Evolutionary conservation across 2,888 invertebrate species (phyloP).

Genomic region (Vannuccia rotundouncinata): DNA sequence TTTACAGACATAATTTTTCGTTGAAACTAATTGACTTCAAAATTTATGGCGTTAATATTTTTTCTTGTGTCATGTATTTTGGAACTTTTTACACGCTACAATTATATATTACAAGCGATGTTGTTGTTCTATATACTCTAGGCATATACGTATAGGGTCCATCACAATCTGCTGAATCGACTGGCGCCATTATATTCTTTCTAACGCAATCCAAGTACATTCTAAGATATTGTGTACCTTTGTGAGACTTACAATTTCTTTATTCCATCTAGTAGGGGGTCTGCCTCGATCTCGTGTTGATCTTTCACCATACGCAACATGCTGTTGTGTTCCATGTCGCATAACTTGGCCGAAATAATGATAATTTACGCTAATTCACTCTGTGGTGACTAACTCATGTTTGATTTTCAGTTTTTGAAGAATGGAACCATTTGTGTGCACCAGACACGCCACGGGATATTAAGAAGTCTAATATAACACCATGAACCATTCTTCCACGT

Average conservation of each 20-base stretch:
- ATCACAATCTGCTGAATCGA: not conserved
- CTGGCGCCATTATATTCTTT: not conserved
- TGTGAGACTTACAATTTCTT: not conserved
- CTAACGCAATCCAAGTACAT: not conserved
- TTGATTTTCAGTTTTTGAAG: not conserved
- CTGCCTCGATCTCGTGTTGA: not conserved
- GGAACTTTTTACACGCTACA: too few species aligned
- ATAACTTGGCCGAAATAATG: not conserved
- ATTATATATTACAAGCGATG: too few species aligned
- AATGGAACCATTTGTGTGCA: not conserved
- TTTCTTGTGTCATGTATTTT: too few species aligned
- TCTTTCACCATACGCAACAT: not conserved
- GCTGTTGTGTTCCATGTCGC: not conserved
- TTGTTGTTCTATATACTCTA: not conserved
- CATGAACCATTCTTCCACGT: not conserved
- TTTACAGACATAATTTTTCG: too few species aligned
- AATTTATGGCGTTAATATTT: too few species aligned
- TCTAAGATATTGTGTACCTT: not conserved
- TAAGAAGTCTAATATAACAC: not conserved
- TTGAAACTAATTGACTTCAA: too few species aligned
- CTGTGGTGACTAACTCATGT: not conserved
- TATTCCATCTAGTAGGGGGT: not conserved
- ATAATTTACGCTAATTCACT: not conserved
- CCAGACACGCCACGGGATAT: not conserved
- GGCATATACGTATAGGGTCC: not conserved